Base-by-base conservation (phyloP, 2,797 vertebrate species). In the Spondyliosoma cantharus region DNA sequence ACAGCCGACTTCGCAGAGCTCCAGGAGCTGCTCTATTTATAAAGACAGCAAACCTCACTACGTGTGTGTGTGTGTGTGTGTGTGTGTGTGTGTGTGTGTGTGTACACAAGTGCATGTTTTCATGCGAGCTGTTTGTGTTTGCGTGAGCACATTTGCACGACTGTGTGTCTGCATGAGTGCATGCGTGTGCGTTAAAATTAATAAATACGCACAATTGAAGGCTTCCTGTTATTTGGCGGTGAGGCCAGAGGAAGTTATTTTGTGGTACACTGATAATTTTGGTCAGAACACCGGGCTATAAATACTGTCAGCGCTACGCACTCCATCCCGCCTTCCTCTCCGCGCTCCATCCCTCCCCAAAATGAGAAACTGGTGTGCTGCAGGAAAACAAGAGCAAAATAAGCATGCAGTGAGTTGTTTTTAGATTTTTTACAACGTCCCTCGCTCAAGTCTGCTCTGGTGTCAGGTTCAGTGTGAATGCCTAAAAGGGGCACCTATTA, bases 211-310 rank as follows among this genome's bases (percentile, higher is more conserved):
- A 93, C 94, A 95, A 96, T 95, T 94, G 94, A 95, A 95, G 94
- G 90, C 92, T 95, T 96, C 95, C 95, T 96, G 95, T 95, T 95
- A 96, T 95, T 96, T 95, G 92, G 94, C 65, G 93, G 94, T 92
- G 82, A 92, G 90, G 90, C 91, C 83, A 89, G 90, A 94, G 95
- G 94, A 95, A 96, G 94, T 95, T 93, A 95, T 95, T 95, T 95
- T 94, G 94, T 94, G 95, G 95, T 95, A 93, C 93, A 93, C 93
- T 95, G 94, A 95, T 95, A 82, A 94, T 95, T 94, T 95, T 94
- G 94, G 95, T 95, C 91, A 94, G 93, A 95, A 94, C 93, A 92
- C 90, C 82, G 86, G 82, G 87, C 94, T 95, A 95, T 95, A 96
- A 95, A 96, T 95, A 95, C 92, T 94, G 93, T 93, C 93, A 93